These are phyloP conservation scores for Aurelia coerulea DNA, from an alignment of 30 jellyfish, hydroid and myxozoan species.

Conservation along the genomic window DNA sequence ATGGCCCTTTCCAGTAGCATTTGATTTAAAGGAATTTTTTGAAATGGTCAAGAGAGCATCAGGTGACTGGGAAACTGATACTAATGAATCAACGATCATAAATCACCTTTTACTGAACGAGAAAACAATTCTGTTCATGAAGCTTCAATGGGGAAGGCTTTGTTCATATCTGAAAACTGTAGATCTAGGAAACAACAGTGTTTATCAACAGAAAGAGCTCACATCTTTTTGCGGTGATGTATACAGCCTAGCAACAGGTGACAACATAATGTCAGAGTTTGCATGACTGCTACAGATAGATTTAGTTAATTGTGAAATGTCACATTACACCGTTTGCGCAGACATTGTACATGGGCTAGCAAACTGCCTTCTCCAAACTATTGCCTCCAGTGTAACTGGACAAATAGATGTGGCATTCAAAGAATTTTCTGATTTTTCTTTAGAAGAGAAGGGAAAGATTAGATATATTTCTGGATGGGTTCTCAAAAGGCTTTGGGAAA, in stretches of 20 bases:
- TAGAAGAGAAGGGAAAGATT: too few relatives aligned
- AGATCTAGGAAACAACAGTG: not conserved
- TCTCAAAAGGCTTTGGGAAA: not conserved
- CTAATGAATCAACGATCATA: too few relatives aligned
- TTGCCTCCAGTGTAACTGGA: too few relatives aligned
- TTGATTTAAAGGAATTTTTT: too few relatives aligned
- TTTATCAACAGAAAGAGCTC: not conserved
- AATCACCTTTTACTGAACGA: not conserved
- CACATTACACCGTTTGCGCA: too few relatives aligned
- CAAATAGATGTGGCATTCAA: too few relatives aligned
- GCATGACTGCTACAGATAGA: not conserved
- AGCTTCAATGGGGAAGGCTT: not conserved
- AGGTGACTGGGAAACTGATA: not conserved
- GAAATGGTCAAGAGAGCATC: not conserved
- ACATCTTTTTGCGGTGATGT: not conserved
- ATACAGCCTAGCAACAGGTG: not conserved
- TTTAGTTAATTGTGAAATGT: too few relatives aligned
- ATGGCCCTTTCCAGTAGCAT: not conserved
- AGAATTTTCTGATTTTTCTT: too few relatives aligned
- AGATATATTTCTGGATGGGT: constrained; percentile 6
- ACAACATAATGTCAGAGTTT: not conserved
- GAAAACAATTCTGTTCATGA: not conserved
- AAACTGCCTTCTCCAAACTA: too few relatives aligned
- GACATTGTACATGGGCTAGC: too few relatives aligned
- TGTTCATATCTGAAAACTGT: not conserved